Evolutionary conservation across 2,113 vertebrate species (phyloP).

Genomic region (Ophthalmolycus amberensis): DNA sequence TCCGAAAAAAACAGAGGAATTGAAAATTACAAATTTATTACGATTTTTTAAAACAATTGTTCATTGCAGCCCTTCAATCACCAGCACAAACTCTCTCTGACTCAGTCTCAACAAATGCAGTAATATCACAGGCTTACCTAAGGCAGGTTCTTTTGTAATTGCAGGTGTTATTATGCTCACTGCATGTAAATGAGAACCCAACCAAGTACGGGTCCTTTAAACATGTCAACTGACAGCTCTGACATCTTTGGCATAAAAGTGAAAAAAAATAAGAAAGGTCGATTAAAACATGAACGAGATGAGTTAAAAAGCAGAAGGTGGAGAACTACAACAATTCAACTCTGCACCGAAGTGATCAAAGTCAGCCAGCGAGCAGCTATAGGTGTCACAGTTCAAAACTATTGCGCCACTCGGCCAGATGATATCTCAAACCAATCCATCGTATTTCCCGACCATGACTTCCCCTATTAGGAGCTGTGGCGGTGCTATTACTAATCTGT

Average conservation of each 20-base stretch:
- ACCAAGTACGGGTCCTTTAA: background rate
- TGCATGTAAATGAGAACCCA: constrained; percentile 1
- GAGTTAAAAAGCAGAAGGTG: background rate
- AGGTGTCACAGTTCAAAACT: constrained; percentile 83
- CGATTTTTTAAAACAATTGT: background rate
- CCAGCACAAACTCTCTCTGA: background rate
- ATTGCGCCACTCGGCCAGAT: constrained; percentile 76
- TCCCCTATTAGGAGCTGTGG: constrained; percentile 75
- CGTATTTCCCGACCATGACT: constrained; percentile 75
- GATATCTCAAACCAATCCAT: constrained; percentile 78
- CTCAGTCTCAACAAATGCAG: background rate
- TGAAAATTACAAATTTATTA: background rate
- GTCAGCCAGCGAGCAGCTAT: constrained; percentile 54
- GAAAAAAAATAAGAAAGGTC: background rate
- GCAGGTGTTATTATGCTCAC: background rate
- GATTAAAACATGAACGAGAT: background rate
- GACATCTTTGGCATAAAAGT: constrained; percentile 1
- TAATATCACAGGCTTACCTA: background rate
- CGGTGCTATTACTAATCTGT: constrained; percentile 70
- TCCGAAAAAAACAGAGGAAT: background rate
- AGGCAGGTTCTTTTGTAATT: background rate
- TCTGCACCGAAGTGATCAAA: constrained; percentile 66
- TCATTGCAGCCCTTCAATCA: background rate
- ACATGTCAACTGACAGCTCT: background rate
- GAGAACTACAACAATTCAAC: constrained; percentile 18